These are phyloP conservation scores for Lutjanus campechanus DNA, from an alignment of 2,797 vertebrate genomes.

Conservation along the genomic window DNA sequence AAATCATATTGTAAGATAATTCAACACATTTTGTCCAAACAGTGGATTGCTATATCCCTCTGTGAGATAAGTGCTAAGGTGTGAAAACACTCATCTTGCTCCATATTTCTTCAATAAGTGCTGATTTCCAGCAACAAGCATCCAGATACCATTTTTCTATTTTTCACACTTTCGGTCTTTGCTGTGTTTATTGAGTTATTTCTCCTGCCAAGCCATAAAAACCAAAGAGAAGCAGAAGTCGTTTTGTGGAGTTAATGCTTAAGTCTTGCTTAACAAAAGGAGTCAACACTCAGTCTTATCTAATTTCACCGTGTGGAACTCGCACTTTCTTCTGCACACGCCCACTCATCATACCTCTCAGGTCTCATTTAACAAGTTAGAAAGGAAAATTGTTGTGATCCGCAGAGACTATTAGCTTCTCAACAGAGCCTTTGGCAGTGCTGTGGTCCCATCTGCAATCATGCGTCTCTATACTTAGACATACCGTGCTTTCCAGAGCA, in stretches of 20 bases:
- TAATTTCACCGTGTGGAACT: slow-evolving; percentile 63
- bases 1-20: slow-evolving; percentile 3
- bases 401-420: slow-evolving; percentile 66
- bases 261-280: slow-evolving; percentile 53
- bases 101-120: slow-evolving; percentile 35
- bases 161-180: slow-evolving; percentile 47
- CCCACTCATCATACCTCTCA: slow-evolving; percentile 70
- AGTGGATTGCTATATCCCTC: background rate
- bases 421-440: slow-evolving; percentile 59
- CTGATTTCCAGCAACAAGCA: slow-evolving; percentile 18
- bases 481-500: slow-evolving; percentile 31
- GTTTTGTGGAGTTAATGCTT: slow-evolving; percentile 38
- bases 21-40: slow-evolving; percentile 32
- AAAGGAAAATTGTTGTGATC: slow-evolving; percentile 64
- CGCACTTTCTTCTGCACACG: slow-evolving; percentile 53
- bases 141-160: slow-evolving; percentile 30
- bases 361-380: slow-evolving; percentile 73
- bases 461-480: slow-evolving; percentile 59
- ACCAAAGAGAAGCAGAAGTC: slow-evolving; percentile 4
- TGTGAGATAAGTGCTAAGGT: slow-evolving; percentile 23
- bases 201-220: slow-evolving; percentile 34
- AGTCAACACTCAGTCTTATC: slow-evolving; percentile 65
- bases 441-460: slow-evolving; percentile 59
- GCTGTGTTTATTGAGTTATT: slow-evolving; percentile 21
- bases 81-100: slow-evolving; percentile 46